Base-by-base conservation (phyloP, 2,888 invertebrate genomes). In the Ectemnius lituratus region DNA sequence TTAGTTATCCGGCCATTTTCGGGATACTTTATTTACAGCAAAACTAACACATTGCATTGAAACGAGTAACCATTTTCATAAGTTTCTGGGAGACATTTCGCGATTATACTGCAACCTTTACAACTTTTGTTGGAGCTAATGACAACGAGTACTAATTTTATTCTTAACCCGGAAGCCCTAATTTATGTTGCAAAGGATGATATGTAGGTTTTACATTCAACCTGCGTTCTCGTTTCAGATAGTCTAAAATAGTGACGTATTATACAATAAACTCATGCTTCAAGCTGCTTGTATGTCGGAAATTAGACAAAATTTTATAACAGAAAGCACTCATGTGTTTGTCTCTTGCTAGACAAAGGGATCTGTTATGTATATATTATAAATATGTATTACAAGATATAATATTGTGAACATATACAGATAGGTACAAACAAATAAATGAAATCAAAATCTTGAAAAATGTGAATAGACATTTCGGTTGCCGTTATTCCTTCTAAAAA, bases 341-440 rank as follows among this genome's bases (percentile, higher is more conserved):
- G 63, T 72, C 68, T 76, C 14, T 45, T 58, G 13, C 27, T 61
- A 47, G 76, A 46, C 72, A 76, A 76, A 61, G n/a, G 63, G 28
- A 76, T 77, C 72, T 77, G 77, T 76, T 69, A 64, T 73, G 61
- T 73, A 76, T 74, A 63, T 77, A 77, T 77, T 69, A 77, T 76
- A 77, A 76, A 69, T 69, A 76, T 77, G 76, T 77, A 77, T 72
- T 72, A 76, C 76, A 23, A 47, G 27, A 18, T 61, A 46, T 46
- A 61, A 61, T 76, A 77, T 77, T 77, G 76, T 77, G 76, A 76
- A 76, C 72, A 77, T 66, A 60, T 66, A 72, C 76, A 76, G 62
- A 76, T 77, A 72, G 76, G 63, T 49, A 72, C 56, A 62, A 76
- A 49, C 72, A 66, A 77, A 76, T 77, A 76, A 77, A 77, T 63